A percentile compares a stretch with the other conserved stretches of the same genome.
Evolutionary conservation across 2,113 vertebrate species (phyloP).

Genomic region (Euleptes europaea): DNA sequence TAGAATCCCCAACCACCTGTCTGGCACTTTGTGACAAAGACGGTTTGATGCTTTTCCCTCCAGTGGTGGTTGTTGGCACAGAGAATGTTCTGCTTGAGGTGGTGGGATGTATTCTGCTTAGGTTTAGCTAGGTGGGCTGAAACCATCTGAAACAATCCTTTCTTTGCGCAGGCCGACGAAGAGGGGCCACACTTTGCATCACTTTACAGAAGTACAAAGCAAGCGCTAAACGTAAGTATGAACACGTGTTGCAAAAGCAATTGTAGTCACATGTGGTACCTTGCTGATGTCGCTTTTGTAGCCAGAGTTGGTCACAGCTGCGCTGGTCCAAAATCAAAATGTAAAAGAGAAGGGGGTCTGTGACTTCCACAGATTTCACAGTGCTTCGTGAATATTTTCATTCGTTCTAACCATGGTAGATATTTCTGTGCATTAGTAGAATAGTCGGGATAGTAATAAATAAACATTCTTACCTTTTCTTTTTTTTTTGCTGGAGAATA

Average conservation of each 20-base stretch:
- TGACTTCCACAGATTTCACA: too few relatives aligned
- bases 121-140: rapidly evolving
- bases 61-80: too few relatives aligned
- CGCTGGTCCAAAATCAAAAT: too few relatives aligned
- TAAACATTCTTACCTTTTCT: too few relatives aligned
- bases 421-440: too few relatives aligned
- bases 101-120: background rate
- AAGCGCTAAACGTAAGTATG: constrained; percentile 83
- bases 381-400: too few relatives aligned
- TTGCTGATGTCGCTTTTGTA: background rate
- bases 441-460: too few relatives aligned
- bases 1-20: background rate
- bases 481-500: too few relatives aligned
- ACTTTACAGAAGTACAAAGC: constrained; percentile 82
- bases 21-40: background rate
- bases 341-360: too few relatives aligned
- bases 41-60: background rate
- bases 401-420: too few relatives aligned
- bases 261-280: background rate
- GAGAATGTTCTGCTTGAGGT: background rate
- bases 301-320: too few relatives aligned
- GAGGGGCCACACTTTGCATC: constrained; percentile 85
- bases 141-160: background rate
- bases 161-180: constrained; percentile 81
- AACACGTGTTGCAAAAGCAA: background rate